Evolutionary conservation across 2,888 invertebrate genomes (phyloP).

Genomic region (Apodemia zela): DNA sequence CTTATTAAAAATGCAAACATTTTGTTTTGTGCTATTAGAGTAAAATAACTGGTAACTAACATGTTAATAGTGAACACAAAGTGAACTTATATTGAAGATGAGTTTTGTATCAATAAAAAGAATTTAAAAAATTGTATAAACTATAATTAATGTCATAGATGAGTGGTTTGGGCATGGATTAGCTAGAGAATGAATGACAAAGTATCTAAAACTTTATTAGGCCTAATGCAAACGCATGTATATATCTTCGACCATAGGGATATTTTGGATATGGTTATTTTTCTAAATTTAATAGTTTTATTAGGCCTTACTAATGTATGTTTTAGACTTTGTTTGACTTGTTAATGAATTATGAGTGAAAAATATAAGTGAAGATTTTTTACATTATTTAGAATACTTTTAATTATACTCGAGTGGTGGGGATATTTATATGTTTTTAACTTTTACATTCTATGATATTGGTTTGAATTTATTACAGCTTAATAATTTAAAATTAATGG

Average conservation of each 20-base stretch:
- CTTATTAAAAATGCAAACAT: conserved; percentile 21
- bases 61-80: conserved; percentile 8
- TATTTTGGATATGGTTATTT: background rate
- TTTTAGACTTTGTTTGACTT: conserved; percentile 3
- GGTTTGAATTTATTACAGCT: too few relatives aligned
- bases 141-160: background rate
- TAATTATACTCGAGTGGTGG: too few relatives aligned
- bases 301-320: background rate
- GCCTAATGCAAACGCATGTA: background rate
- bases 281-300: background rate
- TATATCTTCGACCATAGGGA: background rate
- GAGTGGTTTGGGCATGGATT: conserved; percentile 3
- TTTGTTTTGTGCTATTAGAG: conserved; percentile 23
- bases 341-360: background rate
- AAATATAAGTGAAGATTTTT: background rate
- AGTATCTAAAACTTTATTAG: conserved; percentile 3
- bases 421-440: too few relatives aligned
- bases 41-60: conserved; percentile 3
- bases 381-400: too few relatives aligned
- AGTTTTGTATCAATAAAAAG: background rate
- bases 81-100: background rate
- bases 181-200: conserved; percentile 1
- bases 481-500: too few relatives aligned
- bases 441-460: too few relatives aligned
- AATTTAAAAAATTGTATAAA: conserved; percentile 11